Percentiles rank a stretch among this genome's conserved stretches.
phyloP scores from a whole-genome alignment of 2,113 vertebrate species.

The Lagopus muta region DNA sequence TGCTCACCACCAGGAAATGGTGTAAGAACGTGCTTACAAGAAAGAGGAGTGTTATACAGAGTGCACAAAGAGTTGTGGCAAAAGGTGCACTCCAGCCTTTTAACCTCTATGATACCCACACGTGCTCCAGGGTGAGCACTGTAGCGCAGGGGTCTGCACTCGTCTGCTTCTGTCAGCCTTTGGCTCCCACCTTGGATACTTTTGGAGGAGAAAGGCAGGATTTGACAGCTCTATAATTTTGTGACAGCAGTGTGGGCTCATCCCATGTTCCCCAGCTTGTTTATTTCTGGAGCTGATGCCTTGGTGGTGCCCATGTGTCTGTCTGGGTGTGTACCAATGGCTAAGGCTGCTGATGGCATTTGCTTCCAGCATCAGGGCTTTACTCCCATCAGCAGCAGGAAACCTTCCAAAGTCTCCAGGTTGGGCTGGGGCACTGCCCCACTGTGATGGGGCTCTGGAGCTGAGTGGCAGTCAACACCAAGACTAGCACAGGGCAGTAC shows the following conservation, averaged over 20 bases:
- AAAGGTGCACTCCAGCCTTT: not conserved
- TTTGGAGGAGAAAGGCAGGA: not conserved
- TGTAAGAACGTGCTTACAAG: too few relatives aligned
- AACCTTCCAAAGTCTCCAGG: not conserved
- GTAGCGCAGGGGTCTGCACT: not conserved
- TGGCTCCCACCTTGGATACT: not conserved
- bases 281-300: not conserved
- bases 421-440: not conserved
- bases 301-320: not conserved
- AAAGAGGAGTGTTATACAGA: too few relatives aligned
- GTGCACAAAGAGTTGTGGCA: too few relatives aligned
- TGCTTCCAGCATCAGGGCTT: not conserved
- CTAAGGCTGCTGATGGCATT: not conserved
- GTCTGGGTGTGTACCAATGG: too few relatives aligned
- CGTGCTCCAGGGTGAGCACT: accelerated
- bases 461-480: not conserved
- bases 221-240: not conserved
- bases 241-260: accelerated
- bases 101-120: not conserved
- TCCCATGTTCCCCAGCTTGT: not conserved
- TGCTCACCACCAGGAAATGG: too few relatives aligned
- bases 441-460: not conserved
- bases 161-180: not conserved
- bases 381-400: not conserved
- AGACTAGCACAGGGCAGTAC: accelerated